Percentiles rank a stretch among this genome's conserved stretches.
Evolutionary conservation across 2,888 invertebrate species (phyloP).

Genomic region (Euplexia lucipara): DNA sequence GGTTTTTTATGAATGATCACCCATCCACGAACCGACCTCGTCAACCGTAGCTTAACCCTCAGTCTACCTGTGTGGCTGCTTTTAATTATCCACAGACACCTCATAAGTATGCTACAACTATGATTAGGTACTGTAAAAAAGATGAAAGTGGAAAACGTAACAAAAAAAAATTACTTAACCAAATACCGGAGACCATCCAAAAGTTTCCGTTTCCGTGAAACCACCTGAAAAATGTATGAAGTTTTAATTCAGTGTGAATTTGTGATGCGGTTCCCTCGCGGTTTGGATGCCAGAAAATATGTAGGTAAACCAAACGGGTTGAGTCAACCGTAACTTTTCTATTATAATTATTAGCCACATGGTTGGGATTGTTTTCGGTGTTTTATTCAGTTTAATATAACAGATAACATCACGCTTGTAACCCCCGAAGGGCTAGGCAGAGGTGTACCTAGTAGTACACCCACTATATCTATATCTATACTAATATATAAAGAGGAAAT

Average conservation of each 20-base stretch:
- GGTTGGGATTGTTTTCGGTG: neutral
- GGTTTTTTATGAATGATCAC: too few relatives aligned
- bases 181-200: constrained; percentile 2
- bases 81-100: too few relatives aligned
- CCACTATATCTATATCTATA: too few relatives aligned
- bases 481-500: too few relatives aligned
- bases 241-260: constrained; percentile 28
- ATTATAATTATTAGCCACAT: neutral
- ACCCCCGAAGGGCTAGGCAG: too few relatives aligned
- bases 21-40: too few relatives aligned
- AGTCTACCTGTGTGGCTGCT: too few relatives aligned
- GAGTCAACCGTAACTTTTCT: neutral
- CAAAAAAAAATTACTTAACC: neutral
- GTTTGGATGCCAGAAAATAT: constrained; percentile 3
- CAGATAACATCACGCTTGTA: too few relatives aligned
- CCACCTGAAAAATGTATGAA: constrained; percentile 32
- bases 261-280: neutral
- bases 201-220: constrained; percentile 2
- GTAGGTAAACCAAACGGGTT: constrained; percentile 3
- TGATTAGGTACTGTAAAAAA: too few relatives aligned
- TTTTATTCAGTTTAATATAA: neutral
- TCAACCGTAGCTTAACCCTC: too few relatives aligned
- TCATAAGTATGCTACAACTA: too few relatives aligned
- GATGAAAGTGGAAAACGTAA: neutral
- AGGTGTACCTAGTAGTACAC: too few relatives aligned